Base-by-base conservation (phyloP, 2,888 invertebrate species). In the Oligia strigilis region DNA sequence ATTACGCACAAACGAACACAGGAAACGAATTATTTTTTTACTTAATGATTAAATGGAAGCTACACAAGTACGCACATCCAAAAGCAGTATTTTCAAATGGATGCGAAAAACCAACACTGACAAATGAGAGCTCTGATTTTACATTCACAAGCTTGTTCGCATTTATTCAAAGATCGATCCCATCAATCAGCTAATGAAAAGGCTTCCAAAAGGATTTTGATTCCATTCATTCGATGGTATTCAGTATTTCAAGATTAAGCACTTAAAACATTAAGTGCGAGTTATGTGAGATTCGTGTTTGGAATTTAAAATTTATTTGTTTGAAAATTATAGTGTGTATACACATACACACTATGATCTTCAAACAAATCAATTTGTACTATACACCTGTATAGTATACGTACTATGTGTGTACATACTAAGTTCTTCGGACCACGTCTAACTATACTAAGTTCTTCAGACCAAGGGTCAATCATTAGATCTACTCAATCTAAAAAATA, bases 171-270 rank as follows among this genome's bases (percentile, higher is more conserved):
- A 88, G 87, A 86, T 90, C 87, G 89, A 89, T 86, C 77, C 81
- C 86, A 93, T 94, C 92, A 93, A 92, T 93, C 92, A 91, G 84
- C 79, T 90, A 90, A 90, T 91, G 92, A 92, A 93, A 93, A 75
- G 91, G 90, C 89, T 87, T 87, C 85, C 82, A 87, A 91, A 90
- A 90, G 89, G 90, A 90, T 88, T 90, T 88, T 84, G 86, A 89
- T 81, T 81, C 88, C 90, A 91, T 91, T 91, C 88, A 90, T 90
- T 87, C 84, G 85, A 84, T 75, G 87, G 83, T 84, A 88, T 89
- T 90, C 87, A 86, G 87, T 82, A 84, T 86, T 87, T 83, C 69
- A 86, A 88, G 89, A 89, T 90, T 90, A 88, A 87, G 88, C 62
- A 83, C 87, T 85, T 85, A 82, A 78, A 85, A 81, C 76, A 84